Percentiles rank a stretch among this genome's conserved stretches.
Evolutionary conservation across 30 jellyfish, hydroid and myxozoan species (phyloP).

Genomic region (Aurelia coerulea): DNA sequence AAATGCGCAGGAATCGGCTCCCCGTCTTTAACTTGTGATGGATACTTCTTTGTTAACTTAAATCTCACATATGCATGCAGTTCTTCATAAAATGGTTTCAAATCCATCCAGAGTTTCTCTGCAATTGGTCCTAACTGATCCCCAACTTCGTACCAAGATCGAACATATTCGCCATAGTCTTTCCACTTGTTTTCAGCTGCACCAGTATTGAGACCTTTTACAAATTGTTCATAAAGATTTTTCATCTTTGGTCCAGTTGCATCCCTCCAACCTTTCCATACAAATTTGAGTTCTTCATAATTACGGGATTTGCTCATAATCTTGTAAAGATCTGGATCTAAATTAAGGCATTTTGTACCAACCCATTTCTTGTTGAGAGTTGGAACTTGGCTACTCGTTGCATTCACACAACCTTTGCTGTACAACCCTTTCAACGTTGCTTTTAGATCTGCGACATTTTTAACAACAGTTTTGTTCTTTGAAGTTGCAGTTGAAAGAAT

Average conservation of each 20-base stretch:
- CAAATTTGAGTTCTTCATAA: conserved; percentile 72
- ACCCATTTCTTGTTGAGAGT: conserved; percentile 38
- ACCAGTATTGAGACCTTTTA: conserved; percentile 66
- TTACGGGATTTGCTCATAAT: conserved; percentile 77
- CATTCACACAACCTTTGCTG: conserved; percentile 83
- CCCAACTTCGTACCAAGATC: conserved; percentile 88
- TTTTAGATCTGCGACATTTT: conserved; percentile 40
- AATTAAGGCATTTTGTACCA: conserved; percentile 62
- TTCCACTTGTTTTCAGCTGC: conserved; percentile 83
- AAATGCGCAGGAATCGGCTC: conserved; percentile 97
- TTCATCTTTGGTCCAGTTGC: conserved; percentile 82
- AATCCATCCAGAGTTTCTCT: conserved; percentile 83
- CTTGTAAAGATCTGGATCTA: conserved; percentile 68
- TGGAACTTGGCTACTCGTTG: conserved; percentile 69
- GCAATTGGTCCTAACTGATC: conserved; percentile 70
- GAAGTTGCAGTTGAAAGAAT: conserved; percentile 69
- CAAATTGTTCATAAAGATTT: conserved; percentile 69
- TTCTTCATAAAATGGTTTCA: conserved; percentile 95
- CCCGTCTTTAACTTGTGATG: conserved; percentile 64
- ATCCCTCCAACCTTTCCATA: conserved; percentile 97
- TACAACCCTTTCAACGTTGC: conserved; percentile 72
- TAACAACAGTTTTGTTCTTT: conserved; percentile 38
- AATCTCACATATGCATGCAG: conserved; percentile 95
- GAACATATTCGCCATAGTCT: conserved; percentile 90
- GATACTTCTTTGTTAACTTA: conserved; percentile 59